Conservation (phyloP, 2,113 vertebrate genomes). For the Orthonyx spaldingii region DNA sequence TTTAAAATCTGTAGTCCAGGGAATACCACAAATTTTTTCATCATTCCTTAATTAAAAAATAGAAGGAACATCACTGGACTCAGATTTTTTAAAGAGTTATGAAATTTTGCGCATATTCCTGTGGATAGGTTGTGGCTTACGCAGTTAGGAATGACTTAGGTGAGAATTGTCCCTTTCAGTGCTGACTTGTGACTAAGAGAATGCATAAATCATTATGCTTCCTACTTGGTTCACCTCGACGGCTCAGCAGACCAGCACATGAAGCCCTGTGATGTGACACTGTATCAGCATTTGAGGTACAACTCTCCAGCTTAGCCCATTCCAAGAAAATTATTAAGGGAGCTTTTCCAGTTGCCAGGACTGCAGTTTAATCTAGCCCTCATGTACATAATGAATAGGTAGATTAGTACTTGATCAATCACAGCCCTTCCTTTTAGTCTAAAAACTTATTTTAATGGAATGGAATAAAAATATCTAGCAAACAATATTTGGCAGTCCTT, state of each 20-base stretch:
- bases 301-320: neutral
- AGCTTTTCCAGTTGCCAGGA: neutral
- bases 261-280: neutral
- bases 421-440: neutral
- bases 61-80: rapidly evolving
- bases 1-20: neutral
- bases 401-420: neutral
- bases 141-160: neutral
- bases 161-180: neutral
- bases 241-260: neutral
- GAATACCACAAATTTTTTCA: neutral
- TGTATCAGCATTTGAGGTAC: neutral
- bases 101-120: neutral
- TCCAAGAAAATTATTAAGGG: neutral
- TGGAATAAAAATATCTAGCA: neutral
- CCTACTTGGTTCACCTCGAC: neutral
- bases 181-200: neutral
- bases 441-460: neutral
- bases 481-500: neutral
- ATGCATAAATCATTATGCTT: neutral
- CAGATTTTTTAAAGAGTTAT: neutral
- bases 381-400: neutral
- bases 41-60: neutral
- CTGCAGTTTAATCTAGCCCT: neutral
- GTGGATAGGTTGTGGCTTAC: neutral